Conservation (phyloP, 92 coral and sea anemone species). For the Epizoanthus scotinus region DNA sequence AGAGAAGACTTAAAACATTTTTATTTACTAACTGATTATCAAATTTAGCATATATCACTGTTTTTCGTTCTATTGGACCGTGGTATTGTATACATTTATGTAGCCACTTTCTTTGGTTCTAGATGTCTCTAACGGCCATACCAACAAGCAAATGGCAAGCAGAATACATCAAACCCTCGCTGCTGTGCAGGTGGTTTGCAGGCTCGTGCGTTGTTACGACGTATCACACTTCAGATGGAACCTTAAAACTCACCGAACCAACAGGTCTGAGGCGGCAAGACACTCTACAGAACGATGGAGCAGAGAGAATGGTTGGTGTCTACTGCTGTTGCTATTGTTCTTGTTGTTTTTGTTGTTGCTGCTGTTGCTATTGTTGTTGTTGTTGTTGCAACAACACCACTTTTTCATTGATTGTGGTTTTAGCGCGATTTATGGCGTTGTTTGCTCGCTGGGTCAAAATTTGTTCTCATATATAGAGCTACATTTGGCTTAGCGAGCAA, state of each 20-base stretch:
- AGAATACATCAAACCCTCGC: conserved; percentile 73
- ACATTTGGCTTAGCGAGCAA: too few relatives aligned
- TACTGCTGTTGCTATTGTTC: neutral
- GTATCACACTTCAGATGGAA: conserved; percentile 58
- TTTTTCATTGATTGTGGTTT: too few relatives aligned
- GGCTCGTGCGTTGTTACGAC: conserved; percentile 64
- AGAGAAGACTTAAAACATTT: too few relatives aligned
- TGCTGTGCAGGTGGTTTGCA: conserved; percentile 71
- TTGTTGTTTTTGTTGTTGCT: neutral
- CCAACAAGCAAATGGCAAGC: conserved; percentile 75
- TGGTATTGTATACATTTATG: too few relatives aligned
- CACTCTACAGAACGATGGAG: conserved; percentile 17
- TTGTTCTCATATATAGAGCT: too few relatives aligned
- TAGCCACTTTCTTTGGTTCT: neutral
- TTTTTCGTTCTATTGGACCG: too few relatives aligned
- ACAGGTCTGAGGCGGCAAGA: conserved; percentile 12
- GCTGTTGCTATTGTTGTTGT: neutral
- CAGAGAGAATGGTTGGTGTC: conserved; percentile 5
- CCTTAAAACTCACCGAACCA: conserved; percentile 44
- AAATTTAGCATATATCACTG: too few relatives aligned
- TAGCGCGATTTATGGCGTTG: too few relatives aligned
- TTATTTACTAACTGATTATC: too few relatives aligned
- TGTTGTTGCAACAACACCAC: neutral
- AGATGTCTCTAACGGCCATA: conserved; percentile 84
- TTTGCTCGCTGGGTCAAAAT: too few relatives aligned